Evolutionary conservation across 2,797 vertebrate genomes (phyloP).

Genomic region (Myotis planiceps): DNA sequence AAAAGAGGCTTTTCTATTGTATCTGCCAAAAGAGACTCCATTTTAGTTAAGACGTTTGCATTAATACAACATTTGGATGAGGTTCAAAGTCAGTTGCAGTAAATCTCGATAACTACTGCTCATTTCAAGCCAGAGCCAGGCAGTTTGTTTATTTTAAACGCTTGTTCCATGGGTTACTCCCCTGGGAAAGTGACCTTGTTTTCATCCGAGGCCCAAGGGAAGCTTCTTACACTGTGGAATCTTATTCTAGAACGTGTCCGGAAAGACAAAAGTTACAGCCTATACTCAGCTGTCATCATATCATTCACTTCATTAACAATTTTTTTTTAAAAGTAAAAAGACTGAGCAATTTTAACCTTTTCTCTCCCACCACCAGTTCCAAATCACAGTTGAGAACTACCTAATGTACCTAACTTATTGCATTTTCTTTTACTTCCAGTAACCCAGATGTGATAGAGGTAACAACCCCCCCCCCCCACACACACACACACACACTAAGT

Average conservation of each 20-base stretch:
- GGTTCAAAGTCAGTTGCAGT: slow-evolving; percentile 61
- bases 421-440: neutral
- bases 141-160: slow-evolving; percentile 74
- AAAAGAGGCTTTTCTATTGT: slow-evolving; percentile 21
- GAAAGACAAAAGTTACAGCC: slow-evolving; percentile 22
- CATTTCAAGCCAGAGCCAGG: slow-evolving; percentile 58
- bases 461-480: neutral
- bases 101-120: slow-evolving; percentile 70
- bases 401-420: neutral
- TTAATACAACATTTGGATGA: slow-evolving; percentile 64
- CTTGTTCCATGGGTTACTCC: slow-evolving; percentile 65
- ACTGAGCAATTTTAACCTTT: neutral
- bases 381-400: neutral
- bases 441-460: neutral
- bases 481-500: neutral
- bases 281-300: neutral
- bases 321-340: neutral
- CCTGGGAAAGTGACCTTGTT: slow-evolving; percentile 79
- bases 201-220: slow-evolving; percentile 71
- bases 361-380: neutral
- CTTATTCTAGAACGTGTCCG: slow-evolving; percentile 58
- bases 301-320: neutral
- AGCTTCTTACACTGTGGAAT: slow-evolving; percentile 66
- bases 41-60: slow-evolving; percentile 54
- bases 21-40: slow-evolving; percentile 55